Base-by-base conservation (phyloP, 1,140 invertebrate species). In the Diplogasteroides magnus region DNA sequence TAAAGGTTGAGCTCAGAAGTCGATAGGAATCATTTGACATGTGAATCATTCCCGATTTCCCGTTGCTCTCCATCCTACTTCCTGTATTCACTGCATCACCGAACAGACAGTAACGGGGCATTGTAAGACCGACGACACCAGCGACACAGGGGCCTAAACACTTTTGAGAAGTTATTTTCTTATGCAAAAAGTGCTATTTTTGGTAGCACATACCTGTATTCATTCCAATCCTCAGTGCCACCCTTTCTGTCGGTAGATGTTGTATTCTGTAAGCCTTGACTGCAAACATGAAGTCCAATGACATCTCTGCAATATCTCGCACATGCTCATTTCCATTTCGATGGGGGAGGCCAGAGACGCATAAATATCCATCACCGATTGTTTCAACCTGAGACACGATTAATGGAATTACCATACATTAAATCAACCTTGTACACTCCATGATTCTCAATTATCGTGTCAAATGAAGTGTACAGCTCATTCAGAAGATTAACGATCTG, bases 401-500 rank as follows among this genome's bases (percentile, higher is more conserved):
- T 71, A 64, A 25, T 25, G 27, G 6, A 6, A 25, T 64, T n/a
- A 15, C 31, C 19, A 13, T 48, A 23, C 11, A 48, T 23, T 1
- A n/a, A 37, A 11, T 14, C 64, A n/a, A 74, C 73, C 87, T 91
- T 91, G 77, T 91, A 91, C 23, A 91, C 90, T 31, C 89, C 86
- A 74, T 89, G 89, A 58, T 88, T 84, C 76, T 91, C 90, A 74
- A 90, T 88, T 1, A 91, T 84, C 0, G 87, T 84, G 82, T 93
- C 91, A 71, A 93, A 90, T 57, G 88, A 88, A 0, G 90, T 89
- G 79, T 90, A 93, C 0, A 92, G 88, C 0, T 89, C 88, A 78
- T 93, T 94, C 84, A 94, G 89, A 2, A 89, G 90, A 13, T 87
- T 87, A 0, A 92, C 90, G 0, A 90, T 87, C 61, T 64, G 32